Conservation (phyloP, 37 sponge, comb jelly and placozoan genomes). For the Chondrilla cf. caribensis region DNA sequence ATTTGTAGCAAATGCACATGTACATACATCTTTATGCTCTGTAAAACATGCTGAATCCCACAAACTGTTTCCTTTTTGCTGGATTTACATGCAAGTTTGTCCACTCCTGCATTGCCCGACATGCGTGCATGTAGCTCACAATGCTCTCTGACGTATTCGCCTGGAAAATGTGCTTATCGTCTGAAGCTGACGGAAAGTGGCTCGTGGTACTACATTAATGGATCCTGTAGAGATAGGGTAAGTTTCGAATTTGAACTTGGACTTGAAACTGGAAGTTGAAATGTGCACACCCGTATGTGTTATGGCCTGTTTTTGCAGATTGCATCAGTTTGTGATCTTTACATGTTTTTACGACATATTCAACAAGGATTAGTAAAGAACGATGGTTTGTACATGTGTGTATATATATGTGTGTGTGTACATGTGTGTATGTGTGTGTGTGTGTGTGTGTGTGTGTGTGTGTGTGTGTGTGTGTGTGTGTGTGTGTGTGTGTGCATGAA, state of each 20-base stretch:
- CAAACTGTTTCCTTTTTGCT: too few relatives aligned
- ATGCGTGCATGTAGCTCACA: slow-evolving; percentile 1
- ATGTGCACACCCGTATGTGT: too few relatives aligned
- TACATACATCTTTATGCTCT: too few relatives aligned
- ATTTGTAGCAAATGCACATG: too few relatives aligned
- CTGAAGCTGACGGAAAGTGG: slow-evolving; percentile 30
- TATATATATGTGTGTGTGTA: too few relatives aligned
- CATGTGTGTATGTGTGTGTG: background rate
- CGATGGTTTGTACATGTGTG: slow-evolving; percentile 36
- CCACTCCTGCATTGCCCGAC: too few relatives aligned
- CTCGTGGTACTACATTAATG: slow-evolving; percentile 41
- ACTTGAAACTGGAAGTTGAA: background rate
- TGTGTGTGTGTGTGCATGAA: background rate
- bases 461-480: background rate
- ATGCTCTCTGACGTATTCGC: background rate
- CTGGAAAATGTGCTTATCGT: background rate
- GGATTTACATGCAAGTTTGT: too few relatives aligned
- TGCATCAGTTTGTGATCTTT: slow-evolving; percentile 41
- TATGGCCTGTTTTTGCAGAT: background rate
- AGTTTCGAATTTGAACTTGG: slow-evolving; percentile 10
- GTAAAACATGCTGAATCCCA: too few relatives aligned
- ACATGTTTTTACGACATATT: slow-evolving; percentile 58
- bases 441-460: background rate
- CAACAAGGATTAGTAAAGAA: slow-evolving; percentile 61
- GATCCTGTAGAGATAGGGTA: slow-evolving; percentile 39